Evolutionary conservation across 2,113 vertebrate genomes (phyloP), one percentile per base, ranked within the genome.

Genomic region (Anguilla japonica): DNA sequence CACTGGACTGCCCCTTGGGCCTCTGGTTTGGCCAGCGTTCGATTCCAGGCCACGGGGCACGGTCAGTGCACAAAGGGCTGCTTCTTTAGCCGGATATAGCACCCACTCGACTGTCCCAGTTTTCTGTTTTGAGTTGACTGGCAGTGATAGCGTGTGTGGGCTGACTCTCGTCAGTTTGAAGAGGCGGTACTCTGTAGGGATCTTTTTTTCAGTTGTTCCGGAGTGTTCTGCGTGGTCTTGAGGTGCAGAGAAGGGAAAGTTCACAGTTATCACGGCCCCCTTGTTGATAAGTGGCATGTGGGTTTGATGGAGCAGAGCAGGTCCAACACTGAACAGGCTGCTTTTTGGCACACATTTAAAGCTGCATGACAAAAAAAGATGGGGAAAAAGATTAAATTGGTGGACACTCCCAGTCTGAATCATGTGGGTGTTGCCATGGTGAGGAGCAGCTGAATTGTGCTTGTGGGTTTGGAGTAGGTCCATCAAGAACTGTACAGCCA

Each of bases 401-500:
- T 93, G 83, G 83, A 91, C 90, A 88, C 86, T 90, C 87, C 89
- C 90, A 90, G 87, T 91, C 89, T 86, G 85, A 89, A 29, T 94
- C 93, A 93, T 90, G 41, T 93, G 92, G 89, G 71, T 7, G 93
- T 95, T 92, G 85, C 89, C 90, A 90, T 91, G 92, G 89, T 91
- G n/a, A 94, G 71, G 15, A 83, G 88, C 91, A 91, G 91, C 88
- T 90, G 87, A 91, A 91, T 92, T 91, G 87, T 87, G 88, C 85
- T 89, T 89, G 87, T 81, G 34, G 89, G 79, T 79, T 82, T 63
- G 90, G 18, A 13, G 75, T 79, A 46, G n/a, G 29, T 85, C 43
- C 50, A 20, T 79, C 43, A 46, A 46, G 43, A 22, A 67, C 60
- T 67, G 60, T 79, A 46, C 20, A 46, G 46, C 71, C n/a, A 40